Conservation (phyloP, 2,888 invertebrate genomes). For the Gryllus longicercus region DNA sequence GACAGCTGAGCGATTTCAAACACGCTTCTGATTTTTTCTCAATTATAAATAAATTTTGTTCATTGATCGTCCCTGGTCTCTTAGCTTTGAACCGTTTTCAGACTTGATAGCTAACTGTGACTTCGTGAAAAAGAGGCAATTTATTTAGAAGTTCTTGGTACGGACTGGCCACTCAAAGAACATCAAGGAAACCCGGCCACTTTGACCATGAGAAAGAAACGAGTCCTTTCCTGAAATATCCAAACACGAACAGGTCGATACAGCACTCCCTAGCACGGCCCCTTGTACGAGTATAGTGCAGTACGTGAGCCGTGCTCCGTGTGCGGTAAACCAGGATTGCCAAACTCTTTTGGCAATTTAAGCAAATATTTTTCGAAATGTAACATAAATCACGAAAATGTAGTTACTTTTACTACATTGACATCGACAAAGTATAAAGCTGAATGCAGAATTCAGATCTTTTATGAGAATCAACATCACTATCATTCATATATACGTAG, state of each 20-base stretch:
- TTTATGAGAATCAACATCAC: too few relatives aligned
- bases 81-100: neutral
- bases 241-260: neutral
- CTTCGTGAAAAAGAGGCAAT: neutral
- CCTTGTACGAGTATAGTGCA: too few relatives aligned
- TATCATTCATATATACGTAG: too few relatives aligned
- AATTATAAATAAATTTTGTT: neutral
- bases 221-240: neutral
- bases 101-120: neutral
- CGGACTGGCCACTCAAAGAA: neutral
- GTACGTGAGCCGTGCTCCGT: too few relatives aligned
- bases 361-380: too few relatives aligned
- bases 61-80: neutral
- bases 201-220: neutral
- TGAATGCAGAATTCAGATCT: too few relatives aligned
- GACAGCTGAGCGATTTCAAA: neutral
- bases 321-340: too few relatives aligned
- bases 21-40: neutral
- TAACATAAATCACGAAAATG: too few relatives aligned
- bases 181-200: neutral
- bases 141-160: conserved; percentile 5
- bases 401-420: too few relatives aligned
- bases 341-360: too few relatives aligned
- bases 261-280: neutral
- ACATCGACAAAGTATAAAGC: too few relatives aligned